Percentiles rank a stretch among this genome's conserved stretches.
Evolutionary conservation across 2,113 vertebrate genomes (phyloP).

Genomic region (Oceanodroma tethys): DNA sequence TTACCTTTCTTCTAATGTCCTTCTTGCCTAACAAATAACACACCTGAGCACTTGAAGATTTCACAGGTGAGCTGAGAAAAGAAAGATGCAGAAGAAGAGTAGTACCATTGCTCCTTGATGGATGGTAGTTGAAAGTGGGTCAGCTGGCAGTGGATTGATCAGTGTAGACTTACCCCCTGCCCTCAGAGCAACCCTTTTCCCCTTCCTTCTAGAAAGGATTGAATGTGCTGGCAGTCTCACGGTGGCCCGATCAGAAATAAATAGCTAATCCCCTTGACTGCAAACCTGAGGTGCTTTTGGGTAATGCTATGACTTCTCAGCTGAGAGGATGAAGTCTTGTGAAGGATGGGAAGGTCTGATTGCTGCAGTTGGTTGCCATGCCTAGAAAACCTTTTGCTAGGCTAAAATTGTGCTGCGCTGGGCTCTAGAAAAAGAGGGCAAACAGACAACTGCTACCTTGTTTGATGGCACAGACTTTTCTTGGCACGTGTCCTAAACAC

Average conservation of each 20-base stretch:
- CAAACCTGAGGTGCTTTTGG: background rate
- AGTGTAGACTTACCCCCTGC: background rate
- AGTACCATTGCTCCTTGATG: background rate
- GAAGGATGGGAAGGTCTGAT: background rate
- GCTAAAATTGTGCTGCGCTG: background rate
- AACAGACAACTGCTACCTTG: background rate
- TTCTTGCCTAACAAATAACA: background rate
- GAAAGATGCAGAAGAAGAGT: background rate
- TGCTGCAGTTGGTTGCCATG: background rate
- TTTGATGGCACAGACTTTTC: background rate
- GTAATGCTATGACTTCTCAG: background rate
- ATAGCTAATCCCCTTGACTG: background rate
- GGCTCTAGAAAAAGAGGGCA: background rate
- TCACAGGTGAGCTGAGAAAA: background rate
- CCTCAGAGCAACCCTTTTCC: background rate
- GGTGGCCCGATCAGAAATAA: background rate
- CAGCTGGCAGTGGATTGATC: background rate
- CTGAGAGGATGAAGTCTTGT: background rate
- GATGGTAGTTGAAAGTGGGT: background rate
- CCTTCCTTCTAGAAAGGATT: background rate
- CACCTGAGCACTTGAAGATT: background rate
- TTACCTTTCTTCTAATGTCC: background rate
- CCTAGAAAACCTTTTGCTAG: background rate
- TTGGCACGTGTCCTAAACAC: background rate
- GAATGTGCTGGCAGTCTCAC: background rate